Conservation (phyloP, 1,140 invertebrate species). For the Danaus plexippus region DNA sequence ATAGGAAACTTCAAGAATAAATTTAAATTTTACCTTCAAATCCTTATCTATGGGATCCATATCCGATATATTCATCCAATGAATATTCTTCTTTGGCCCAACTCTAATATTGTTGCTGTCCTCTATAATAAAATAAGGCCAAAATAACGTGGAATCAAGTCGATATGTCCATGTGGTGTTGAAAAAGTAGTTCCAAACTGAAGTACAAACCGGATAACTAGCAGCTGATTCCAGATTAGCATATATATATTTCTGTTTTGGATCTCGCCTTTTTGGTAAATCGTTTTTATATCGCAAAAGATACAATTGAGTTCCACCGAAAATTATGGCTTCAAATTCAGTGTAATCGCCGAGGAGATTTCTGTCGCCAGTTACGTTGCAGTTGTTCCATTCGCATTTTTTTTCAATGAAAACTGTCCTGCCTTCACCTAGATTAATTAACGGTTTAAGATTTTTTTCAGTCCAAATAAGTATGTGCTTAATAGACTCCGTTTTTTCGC, state of each 20-base stretch:
- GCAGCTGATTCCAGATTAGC: constrained; percentile 37
- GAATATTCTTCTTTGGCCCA: constrained; percentile 38
- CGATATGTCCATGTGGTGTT: constrained; percentile 80
- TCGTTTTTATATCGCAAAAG: constrained; percentile 13
- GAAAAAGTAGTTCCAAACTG: constrained; percentile 54
- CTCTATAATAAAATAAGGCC: constrained; percentile 63
- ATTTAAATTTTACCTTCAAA: constrained; percentile 37
- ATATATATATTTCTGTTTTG: constrained; percentile 39
- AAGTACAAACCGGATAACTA: constrained; percentile 32
- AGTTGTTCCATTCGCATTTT: constrained; percentile 36
- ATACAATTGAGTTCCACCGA: constrained; percentile 34
- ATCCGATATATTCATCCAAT: constrained; percentile 32
- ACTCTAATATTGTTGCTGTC: constrained; percentile 37
- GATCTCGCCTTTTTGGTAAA: constrained; percentile 19
- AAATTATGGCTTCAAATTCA: constrained; percentile 33
- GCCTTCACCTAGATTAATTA: constrained; percentile 36
- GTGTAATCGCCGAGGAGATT: constrained; percentile 26
- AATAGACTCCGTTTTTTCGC: neutral
- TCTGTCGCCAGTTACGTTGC: constrained; percentile 35
- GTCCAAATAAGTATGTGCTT: constrained; percentile 46
- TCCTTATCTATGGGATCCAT: constrained; percentile 38
- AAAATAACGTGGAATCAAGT: constrained; percentile 75
- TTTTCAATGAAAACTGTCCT: constrained; percentile 28
- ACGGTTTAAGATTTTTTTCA: constrained; percentile 23
- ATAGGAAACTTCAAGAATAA: too few species aligned